Conservation (phyloP, 37 sponge, comb jelly and placozoan genomes). For the Hormiphora californensis region DNA sequence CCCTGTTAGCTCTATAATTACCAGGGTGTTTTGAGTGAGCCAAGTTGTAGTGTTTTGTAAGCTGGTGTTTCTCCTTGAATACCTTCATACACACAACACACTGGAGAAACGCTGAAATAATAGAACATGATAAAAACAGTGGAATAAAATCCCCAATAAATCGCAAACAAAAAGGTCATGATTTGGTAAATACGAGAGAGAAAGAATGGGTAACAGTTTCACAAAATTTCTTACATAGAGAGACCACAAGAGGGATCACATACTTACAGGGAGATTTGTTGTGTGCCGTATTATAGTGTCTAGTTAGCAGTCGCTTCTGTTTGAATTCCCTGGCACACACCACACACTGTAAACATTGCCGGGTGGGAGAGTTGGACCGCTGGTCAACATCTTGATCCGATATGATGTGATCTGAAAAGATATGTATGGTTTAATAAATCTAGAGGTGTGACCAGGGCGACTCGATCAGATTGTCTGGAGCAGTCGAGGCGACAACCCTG, state of each 20-base stretch:
- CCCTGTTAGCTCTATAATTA: neutral
- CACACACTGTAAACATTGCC: constrained; percentile 6
- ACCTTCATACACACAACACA: neutral
- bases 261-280: neutral
- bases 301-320: constrained; percentile 6
- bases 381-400: neutral
- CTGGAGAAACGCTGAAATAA: too few species aligned
- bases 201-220: too few species aligned
- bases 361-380: neutral
- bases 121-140: too few species aligned
- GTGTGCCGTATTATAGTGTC: constrained; percentile 24
- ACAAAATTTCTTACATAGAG: too few species aligned
- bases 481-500: too few species aligned
- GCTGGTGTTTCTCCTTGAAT: constrained; percentile 13
- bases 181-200: too few species aligned
- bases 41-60: constrained; percentile 38
- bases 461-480: too few species aligned
- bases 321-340: constrained; percentile 18
- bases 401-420: constrained; percentile 18
- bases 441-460: too few species aligned
- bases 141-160: too few species aligned
- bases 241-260: too few species aligned
- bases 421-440: too few species aligned
- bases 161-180: too few species aligned
- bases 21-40: constrained; percentile 12